Evolutionary conservation across 2,888 invertebrate species (phyloP).

Genomic region (Drosophila falleni): DNA sequence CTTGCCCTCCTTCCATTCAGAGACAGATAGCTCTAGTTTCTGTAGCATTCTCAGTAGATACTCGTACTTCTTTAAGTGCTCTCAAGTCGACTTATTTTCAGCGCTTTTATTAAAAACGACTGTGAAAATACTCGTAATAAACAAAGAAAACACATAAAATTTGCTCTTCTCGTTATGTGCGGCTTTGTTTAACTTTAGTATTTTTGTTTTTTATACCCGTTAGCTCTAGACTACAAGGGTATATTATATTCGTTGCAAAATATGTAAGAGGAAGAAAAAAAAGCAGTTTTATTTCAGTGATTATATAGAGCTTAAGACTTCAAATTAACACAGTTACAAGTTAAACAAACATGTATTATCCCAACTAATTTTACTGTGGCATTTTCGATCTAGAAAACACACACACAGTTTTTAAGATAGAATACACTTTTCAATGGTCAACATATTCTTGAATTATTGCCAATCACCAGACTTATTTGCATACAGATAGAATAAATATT

Average conservation of each 20-base stretch:
- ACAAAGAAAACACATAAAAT: constrained; percentile 51
- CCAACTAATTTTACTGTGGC: no score
- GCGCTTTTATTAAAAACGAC: constrained; percentile 54
- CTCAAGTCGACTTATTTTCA: constrained; percentile 54
- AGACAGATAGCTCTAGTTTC: constrained; percentile 30
- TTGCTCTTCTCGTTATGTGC: constrained; percentile 18
- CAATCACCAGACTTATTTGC: no score
- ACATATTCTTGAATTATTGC: no score
- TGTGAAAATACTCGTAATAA: constrained; percentile 52
- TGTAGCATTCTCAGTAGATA: constrained; percentile 36
- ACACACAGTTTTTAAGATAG: no score
- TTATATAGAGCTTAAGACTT: no score
- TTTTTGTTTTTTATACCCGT: constrained; percentile 1
- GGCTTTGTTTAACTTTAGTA: constrained; percentile 13
- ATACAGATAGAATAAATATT: no score
- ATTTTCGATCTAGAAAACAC: no score
- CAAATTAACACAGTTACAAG: no score
- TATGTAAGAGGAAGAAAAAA: neutral
- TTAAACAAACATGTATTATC: no score
- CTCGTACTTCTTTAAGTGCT: constrained; percentile 56
- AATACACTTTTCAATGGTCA: no score
- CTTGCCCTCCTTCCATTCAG: neutral
- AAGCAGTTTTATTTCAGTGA: no score
- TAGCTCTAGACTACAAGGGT: neutral
- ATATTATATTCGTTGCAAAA: neutral